Evolutionary conservation across 2,113 vertebrate genomes (phyloP).

Genomic region (Rousettus leschenaultii): DNA sequence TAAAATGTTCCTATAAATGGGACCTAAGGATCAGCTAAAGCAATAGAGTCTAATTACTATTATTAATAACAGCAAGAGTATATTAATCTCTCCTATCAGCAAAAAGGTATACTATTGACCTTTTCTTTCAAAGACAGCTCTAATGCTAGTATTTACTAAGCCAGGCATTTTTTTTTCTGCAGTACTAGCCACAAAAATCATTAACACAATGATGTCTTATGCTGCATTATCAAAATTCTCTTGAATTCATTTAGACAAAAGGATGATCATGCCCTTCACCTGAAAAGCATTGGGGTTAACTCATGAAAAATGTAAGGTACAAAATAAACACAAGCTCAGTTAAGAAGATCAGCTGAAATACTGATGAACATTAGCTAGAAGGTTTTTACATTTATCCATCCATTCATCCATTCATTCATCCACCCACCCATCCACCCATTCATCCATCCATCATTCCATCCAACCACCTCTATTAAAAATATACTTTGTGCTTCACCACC

Average conservation of each 20-base stretch:
- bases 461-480: not conserved
- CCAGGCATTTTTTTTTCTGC: constrained; percentile 30
- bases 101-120: constrained; percentile 65
- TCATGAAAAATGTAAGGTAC: not conserved
- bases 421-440: no score
- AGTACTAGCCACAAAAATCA: constrained; percentile 43
- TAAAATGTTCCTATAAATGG: constrained; percentile 54
- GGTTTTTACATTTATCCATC: not conserved
- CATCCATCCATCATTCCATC: not conserved
- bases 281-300: not conserved
- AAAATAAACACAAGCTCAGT: not conserved
- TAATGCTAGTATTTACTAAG: constrained; percentile 63
- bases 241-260: not conserved
- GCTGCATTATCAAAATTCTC: not conserved
- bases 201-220: not conserved
- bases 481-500: not conserved
- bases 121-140: constrained; percentile 65
- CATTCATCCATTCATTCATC: not conserved
- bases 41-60: constrained; percentile 64
- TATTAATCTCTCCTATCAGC: constrained; percentile 62
- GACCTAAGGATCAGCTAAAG: constrained; percentile 38
- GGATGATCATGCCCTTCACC: not conserved
- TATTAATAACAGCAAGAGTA: constrained; percentile 70
- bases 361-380: not conserved
- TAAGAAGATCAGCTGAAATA: not conserved